A percentile compares a stretch with the other conserved stretches of the same genome.
Evolutionary conservation across 2,113 vertebrate genomes (phyloP).

Genomic region (Notechis scutatus): DNA sequence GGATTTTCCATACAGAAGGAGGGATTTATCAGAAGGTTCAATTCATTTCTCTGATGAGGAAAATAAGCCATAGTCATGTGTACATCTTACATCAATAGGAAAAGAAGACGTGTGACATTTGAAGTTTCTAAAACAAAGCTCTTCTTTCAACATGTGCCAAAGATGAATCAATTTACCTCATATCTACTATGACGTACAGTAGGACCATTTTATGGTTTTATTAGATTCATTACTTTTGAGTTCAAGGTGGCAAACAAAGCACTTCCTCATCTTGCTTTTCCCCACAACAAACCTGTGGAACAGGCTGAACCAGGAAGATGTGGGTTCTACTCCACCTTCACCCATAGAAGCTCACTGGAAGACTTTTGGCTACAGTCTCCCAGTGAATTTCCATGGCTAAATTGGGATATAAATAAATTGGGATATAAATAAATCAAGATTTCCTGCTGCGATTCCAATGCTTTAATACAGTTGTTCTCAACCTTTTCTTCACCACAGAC

Average conservation of each 20-base stretch:
- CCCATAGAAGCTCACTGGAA: background rate
- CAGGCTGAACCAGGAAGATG: background rate
- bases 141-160: background rate
- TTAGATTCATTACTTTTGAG: background rate
- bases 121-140: background rate
- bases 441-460: background rate
- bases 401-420: no score
- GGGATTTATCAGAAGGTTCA: background rate
- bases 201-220: background rate
- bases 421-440: background rate
- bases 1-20: background rate
- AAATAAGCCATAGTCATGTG: background rate
- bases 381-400: background rate
- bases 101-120: background rate
- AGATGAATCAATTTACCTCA: background rate
- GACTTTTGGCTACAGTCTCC: no score
- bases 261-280: background rate
- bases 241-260: background rate
- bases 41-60: background rate
- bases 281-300: background rate
- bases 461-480: background rate
- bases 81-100: background rate
- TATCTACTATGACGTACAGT: background rate
- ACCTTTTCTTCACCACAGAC: background rate
- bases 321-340: background rate